Conservation (phyloP, 1,140 invertebrate genomes). For the Triops longicaudatus region DNA sequence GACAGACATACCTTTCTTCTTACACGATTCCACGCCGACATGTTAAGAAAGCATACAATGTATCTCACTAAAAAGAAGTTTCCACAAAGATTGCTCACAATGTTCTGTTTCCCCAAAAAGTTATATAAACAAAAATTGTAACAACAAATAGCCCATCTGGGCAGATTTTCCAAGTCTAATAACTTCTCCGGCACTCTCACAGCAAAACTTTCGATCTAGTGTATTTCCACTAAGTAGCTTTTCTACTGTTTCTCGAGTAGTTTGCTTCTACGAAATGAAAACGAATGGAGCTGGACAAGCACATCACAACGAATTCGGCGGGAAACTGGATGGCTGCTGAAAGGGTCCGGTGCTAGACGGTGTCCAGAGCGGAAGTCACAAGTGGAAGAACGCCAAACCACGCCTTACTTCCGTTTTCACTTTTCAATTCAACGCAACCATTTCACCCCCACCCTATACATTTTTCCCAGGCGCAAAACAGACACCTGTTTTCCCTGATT, state of each 20-base stretch:
- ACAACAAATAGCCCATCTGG: neutral
- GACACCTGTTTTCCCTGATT: neutral
- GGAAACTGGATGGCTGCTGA: neutral
- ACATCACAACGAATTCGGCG: neutral
- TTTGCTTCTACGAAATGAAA: neutral
- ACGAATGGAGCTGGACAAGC: neutral
- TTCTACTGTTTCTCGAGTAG: neutral
- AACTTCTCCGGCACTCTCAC: too few relatives aligned
- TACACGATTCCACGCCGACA: slow-evolving; percentile 9
- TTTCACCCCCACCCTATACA: neutral
- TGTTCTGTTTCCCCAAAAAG: too few relatives aligned
- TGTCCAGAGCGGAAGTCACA: neutral
- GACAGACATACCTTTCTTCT: neutral
- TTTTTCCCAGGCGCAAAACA: neutral
- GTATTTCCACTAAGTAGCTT: too few relatives aligned
- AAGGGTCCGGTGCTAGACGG: neutral
- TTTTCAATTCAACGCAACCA: neutral
- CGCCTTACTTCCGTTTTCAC: neutral
- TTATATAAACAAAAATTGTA: too few relatives aligned
- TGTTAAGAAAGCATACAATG: neutral
- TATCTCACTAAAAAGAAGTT: too few relatives aligned
- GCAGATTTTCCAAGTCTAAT: neutral
- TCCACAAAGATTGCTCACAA: too few relatives aligned
- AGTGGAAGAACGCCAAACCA: neutral
- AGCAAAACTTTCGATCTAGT: too few relatives aligned